Evolutionary conservation across 2,113 vertebrate genomes (phyloP).

Genomic region (Tiliqua scincoides): DNA sequence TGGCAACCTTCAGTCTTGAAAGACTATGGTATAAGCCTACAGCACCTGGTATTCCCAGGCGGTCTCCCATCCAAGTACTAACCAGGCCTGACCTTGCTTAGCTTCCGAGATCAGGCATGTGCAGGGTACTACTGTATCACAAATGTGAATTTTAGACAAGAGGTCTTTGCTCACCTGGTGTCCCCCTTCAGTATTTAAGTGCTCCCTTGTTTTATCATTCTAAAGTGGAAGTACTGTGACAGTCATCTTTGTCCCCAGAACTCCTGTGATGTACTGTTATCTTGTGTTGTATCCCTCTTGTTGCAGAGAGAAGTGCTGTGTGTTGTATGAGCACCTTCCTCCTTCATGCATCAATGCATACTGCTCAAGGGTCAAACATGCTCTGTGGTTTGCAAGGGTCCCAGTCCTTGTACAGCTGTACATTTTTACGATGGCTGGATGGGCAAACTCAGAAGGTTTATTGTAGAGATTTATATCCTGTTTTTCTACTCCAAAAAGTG

Average conservation of each 20-base stretch:
- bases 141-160: not conserved
- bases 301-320: not conserved
- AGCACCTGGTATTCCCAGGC: no score
- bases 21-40: no score
- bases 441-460: no score
- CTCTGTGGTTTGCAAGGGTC: not conserved
- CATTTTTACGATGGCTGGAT: not conserved
- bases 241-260: no score
- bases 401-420: not conserved
- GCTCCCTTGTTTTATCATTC: not conserved
- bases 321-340: not conserved
- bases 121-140: not conserved
- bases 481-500: no score
- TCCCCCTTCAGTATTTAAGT: not conserved
- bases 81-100: no score
- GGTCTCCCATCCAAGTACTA: no score
- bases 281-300: no score
- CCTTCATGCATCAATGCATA: not conserved
- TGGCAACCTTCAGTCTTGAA: no score
- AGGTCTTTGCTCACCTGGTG: not conserved
- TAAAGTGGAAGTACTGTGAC: not conserved
- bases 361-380: not conserved
- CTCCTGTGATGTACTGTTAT: not conserved
- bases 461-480: no score
- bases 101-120: no score